These are phyloP conservation scores for Charanyca ferruginea DNA, from an alignment of 2,888 invertebrate species.

Conservation along the genomic window DNA sequence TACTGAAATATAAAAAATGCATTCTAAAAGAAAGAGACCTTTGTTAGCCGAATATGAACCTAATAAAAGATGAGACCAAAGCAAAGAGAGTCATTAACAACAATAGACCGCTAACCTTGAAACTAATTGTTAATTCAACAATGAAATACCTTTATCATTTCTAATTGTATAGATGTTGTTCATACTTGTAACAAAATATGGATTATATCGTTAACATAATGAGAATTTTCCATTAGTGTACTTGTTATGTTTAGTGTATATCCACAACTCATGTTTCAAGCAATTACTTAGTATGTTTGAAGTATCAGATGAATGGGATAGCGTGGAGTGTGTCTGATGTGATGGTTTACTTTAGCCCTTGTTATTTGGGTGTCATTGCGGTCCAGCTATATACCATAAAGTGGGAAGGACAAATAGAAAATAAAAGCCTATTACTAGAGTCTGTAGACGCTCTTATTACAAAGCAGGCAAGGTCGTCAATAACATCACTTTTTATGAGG, in stretches of 20 bases:
- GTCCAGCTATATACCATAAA: neutral
- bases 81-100: slow-evolving; percentile 16
- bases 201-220: slow-evolving; percentile 54
- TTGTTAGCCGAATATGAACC: neutral
- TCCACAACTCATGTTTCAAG: slow-evolving; percentile 53
- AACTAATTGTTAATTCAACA: neutral
- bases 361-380: neutral
- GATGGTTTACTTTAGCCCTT: slow-evolving; percentile 7
- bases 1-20: neutral
- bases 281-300: slow-evolving; percentile 55
- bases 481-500: no score
- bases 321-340: neutral
- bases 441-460: no score
- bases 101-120: neutral
- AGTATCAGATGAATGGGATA: slow-evolving; percentile 9
- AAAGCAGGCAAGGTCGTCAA: no score
- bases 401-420: neutral
- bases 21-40: slow-evolving; percentile 6
- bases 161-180: slow-evolving; percentile 47
- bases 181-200: slow-evolving; percentile 48
- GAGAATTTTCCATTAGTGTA: slow-evolving; percentile 62
- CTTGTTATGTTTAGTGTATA: slow-evolving; percentile 52
- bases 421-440: neutral
- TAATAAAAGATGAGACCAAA: slow-evolving; percentile 16
- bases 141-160: slow-evolving; percentile 8